Evolutionary conservation across 2,113 vertebrate genomes (phyloP), one percentile per base, ranked within the genome.

Genomic region (Clarias gariepinus): DNA sequence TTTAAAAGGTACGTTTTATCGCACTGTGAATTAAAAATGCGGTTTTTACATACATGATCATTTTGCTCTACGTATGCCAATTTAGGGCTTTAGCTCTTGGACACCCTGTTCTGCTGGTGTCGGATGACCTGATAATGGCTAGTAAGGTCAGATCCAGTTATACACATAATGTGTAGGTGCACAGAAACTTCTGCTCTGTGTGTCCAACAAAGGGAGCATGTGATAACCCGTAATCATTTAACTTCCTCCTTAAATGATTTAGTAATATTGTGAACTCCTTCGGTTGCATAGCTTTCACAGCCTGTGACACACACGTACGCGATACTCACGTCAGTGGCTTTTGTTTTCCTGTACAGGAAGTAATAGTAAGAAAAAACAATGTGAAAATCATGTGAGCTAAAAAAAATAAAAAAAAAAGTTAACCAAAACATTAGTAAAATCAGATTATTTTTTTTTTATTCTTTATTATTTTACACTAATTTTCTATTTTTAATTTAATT

Each of bases 341-440:
- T 71, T 60, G 33, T 74, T 52, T n/a, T 21, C 36, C 79, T 55
- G 30, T 76, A 79, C 47, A 68, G 68, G 82, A 58, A 80, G 78
- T 84, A 11, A 73, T 15, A 69, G 5, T n/a, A 19, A 16, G 36
- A 61, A 64, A 52, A 47, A 19, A 36, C 13, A 47, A 60, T 41
- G 16, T 66, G n/a, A 9, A 66, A 58, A 81, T 83, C 61, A 79
- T 84, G 87, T 80, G 73, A 79, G 41, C 68, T 88, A 47, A 7
- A 47, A 47, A 47, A 53, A 47, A 55, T n/a, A 41, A 41, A 41
- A 47, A 53, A 47, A 55, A 4, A 66, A 4, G 13, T 53, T 9
- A n/a, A n/a, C n/a, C n/a, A n/a, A n/a, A n/a, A n/a, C n/a, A n/a
- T n/a, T n/a, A n/a, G n/a, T n/a, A n/a, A n/a, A n/a, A n/a, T n/a